These are phyloP conservation scores for Falcaria lacertinaria DNA, from an alignment of 2,888 invertebrate genomes.

Conservation along the genomic window DNA sequence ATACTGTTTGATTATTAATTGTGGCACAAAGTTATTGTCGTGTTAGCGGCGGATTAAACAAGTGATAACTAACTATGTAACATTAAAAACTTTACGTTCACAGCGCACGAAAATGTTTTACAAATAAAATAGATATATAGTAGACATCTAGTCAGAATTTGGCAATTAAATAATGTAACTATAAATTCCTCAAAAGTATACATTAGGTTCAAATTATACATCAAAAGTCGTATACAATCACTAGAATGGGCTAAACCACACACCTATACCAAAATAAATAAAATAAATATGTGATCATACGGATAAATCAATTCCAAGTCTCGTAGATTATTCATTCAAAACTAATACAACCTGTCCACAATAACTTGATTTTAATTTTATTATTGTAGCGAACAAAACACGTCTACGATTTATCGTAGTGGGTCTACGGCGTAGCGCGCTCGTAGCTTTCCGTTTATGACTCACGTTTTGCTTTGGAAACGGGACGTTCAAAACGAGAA, in stretches of 20 bases:
- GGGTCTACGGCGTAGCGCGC: slow-evolving; percentile 32
- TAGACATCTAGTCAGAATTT: too few relatives aligned
- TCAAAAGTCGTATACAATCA: too few relatives aligned
- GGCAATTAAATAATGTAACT: too few relatives aligned
- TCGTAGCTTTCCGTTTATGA: slow-evolving; percentile 27
- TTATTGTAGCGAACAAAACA: slow-evolving; percentile 16
- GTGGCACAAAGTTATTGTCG: background rate
- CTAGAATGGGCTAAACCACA: too few relatives aligned
- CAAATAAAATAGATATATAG: too few relatives aligned
- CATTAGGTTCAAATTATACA: too few relatives aligned
- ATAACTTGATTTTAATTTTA: slow-evolving; percentile 11
- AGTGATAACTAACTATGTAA: background rate
- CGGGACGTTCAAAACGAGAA: slow-evolving; percentile 10
- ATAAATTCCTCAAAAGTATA: too few relatives aligned
- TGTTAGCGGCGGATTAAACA: background rate
- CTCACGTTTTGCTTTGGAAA: slow-evolving; percentile 27
- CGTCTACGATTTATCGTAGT: slow-evolving; percentile 41
- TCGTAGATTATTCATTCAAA: background rate
- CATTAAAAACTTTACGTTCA: background rate
- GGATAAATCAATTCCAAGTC: too few relatives aligned
- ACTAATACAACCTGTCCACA: slow-evolving; percentile 7
- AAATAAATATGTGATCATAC: too few relatives aligned
- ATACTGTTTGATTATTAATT: background rate
- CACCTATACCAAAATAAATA: too few relatives aligned
- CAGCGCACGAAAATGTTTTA: background rate